These are phyloP conservation scores for Alethe castanea DNA, from an alignment of 2,113 vertebrate genomes.

Conservation along the genomic window DNA sequence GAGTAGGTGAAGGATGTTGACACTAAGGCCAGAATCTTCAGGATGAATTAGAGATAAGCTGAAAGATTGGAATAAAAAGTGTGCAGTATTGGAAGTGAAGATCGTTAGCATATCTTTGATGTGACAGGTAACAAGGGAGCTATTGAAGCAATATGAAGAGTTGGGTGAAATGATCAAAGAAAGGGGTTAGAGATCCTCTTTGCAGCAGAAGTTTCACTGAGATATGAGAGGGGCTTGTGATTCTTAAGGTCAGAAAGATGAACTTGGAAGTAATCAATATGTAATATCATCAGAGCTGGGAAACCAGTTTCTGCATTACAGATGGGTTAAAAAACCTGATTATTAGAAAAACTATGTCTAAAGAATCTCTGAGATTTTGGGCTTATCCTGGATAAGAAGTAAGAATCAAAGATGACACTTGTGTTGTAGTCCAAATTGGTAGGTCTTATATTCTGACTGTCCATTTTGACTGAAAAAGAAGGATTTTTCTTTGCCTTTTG, in stretches of 20 bases:
- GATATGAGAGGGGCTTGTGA: not conserved
- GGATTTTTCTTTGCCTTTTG: not conserved
- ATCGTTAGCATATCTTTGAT: not conserved
- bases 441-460: not conserved
- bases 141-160: not conserved
- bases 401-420: not conserved
- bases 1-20: not conserved
- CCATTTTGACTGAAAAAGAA: not conserved
- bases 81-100: not conserved
- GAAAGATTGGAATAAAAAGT: not conserved
- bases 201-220: not conserved
- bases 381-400: not conserved
- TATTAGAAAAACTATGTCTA: not conserved
- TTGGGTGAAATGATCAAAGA: constrained; percentile 11
- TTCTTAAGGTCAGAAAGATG: not conserved
- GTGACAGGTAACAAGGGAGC: not conserved
- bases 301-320: not conserved
- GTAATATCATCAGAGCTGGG: not conserved
- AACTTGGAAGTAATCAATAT: constrained; percentile 1
- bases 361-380: not conserved
- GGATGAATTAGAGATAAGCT: not conserved
- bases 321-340: not conserved
- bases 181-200: not conserved
- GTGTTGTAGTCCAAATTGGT: not conserved
- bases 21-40: not conserved